These are phyloP conservation scores for Dolichotis patagonum DNA, from an alignment of 2,113 vertebrate genomes.

Conservation along the genomic window DNA sequence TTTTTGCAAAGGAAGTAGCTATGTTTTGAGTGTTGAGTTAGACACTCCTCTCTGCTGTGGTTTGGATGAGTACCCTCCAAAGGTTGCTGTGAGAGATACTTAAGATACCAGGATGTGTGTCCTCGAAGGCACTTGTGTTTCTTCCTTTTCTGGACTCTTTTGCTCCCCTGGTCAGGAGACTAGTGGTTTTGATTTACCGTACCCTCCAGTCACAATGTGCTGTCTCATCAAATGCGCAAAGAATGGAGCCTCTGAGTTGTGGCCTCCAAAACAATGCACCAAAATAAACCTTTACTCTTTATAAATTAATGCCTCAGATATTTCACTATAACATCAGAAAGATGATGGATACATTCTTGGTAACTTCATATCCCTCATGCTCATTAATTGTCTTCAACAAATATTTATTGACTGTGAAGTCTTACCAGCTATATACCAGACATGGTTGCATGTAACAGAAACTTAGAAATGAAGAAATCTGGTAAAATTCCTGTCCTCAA, in stretches of 20 bases:
- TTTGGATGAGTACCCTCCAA: not conserved
- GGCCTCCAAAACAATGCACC: not conserved
- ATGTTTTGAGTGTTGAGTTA: not conserved
- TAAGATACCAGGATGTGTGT: not conserved
- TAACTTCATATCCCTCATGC: not conserved
- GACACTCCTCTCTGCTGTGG: not conserved
- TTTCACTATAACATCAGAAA: not conserved
- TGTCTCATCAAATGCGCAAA: not conserved
- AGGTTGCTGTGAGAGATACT: not conserved
- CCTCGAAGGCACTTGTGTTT: not conserved
- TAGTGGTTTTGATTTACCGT: not conserved
- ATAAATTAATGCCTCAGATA: not conserved
- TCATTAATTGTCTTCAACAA: not conserved
- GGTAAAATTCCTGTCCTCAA: not conserved
- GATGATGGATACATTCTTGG: not conserved
- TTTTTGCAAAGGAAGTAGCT: not conserved
- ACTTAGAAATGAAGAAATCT: not conserved
- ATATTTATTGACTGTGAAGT: not conserved
- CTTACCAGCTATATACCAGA: not conserved
- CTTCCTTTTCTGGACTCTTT: not conserved
- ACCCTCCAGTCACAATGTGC: not conserved
- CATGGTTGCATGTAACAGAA: not conserved
- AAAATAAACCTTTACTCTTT: not conserved
- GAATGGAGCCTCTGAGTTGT: not conserved
- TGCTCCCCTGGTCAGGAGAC: too few relatives aligned